Evolutionary conservation across 2,113 vertebrate species (phyloP).

Genomic region (Pelobates fuscus): DNA sequence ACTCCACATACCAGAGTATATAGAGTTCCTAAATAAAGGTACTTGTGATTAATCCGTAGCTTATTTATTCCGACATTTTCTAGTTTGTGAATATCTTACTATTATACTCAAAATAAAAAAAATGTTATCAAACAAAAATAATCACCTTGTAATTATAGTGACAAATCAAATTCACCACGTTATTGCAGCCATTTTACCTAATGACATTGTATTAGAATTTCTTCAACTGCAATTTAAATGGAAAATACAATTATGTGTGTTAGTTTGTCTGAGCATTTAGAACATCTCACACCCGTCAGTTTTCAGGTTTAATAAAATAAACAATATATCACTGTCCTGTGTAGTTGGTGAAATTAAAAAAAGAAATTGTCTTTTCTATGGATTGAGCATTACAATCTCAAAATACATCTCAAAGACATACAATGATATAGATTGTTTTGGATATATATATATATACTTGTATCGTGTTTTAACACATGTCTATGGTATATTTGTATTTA

Average conservation of each 20-base stretch:
- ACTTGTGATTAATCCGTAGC: conserved; percentile 62
- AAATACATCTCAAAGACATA: background rate
- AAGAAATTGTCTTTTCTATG: conserved; percentile 81
- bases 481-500: too few species aligned
- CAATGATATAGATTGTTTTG: too few species aligned
- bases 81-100: conserved; percentile 82
- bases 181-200: conserved; percentile 90
- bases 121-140: conserved; percentile 94
- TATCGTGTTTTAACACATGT: too few species aligned
- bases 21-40: conserved; percentile 56
- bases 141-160: conserved; percentile 86
- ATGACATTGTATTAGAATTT: conserved; percentile 99
- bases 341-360: conserved; percentile 81
- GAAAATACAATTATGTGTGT: conserved; percentile 99
- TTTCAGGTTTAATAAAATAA: conserved; percentile 97
- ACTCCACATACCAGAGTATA: conserved; percentile 59
- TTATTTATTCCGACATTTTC: conserved; percentile 69
- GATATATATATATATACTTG: too few species aligned
- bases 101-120: conserved; percentile 86
- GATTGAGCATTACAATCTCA: conserved; percentile 62
- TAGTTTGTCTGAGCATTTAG: conserved; percentile 98
- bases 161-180: conserved; percentile 86
- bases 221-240: conserved; percentile 94
- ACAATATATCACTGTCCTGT: conserved; percentile 96
- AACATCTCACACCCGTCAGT: conserved; percentile 98